phyloP scores from a whole-genome alignment of 2,797 vertebrate genomes.

The Liparis tanakae region DNA sequence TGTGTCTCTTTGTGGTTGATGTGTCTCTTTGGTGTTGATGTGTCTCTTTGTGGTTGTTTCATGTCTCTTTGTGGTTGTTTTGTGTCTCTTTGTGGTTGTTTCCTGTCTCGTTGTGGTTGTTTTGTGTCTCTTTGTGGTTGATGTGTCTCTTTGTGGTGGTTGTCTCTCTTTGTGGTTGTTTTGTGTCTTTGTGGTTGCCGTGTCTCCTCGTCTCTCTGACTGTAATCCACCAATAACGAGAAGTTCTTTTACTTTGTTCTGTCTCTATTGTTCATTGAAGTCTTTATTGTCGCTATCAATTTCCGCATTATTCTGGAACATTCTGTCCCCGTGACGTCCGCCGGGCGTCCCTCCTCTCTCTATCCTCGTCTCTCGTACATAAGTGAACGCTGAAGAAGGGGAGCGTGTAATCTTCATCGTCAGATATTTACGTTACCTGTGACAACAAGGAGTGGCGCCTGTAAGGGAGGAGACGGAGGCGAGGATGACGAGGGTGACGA shows the following conservation, averaged over 20 bases:
- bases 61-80: background rate
- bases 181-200: too few relatives aligned
- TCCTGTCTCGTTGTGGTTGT: too few relatives aligned
- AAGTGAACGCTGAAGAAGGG: background rate
- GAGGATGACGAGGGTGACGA: slow-evolving; percentile 9
- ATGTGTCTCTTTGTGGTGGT: too few relatives aligned
- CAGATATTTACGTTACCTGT: background rate
- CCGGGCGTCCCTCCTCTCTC: background rate
- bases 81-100: too few relatives aligned
- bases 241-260: too few relatives aligned
- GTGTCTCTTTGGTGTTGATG: background rate
- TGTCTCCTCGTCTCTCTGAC: background rate
- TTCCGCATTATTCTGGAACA: background rate
- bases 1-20: too few relatives aligned
- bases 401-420: background rate
- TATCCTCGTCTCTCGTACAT: background rate
- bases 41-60: background rate
- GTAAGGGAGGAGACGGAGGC: background rate
- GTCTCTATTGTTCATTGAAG: background rate
- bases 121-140: too few relatives aligned
- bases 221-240: background rate
- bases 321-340: background rate
- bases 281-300: background rate
- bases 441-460: background rate
- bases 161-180: too few relatives aligned